Conservation (phyloP, 2,797 vertebrate genomes). For the Hemitrygon akajei region DNA sequence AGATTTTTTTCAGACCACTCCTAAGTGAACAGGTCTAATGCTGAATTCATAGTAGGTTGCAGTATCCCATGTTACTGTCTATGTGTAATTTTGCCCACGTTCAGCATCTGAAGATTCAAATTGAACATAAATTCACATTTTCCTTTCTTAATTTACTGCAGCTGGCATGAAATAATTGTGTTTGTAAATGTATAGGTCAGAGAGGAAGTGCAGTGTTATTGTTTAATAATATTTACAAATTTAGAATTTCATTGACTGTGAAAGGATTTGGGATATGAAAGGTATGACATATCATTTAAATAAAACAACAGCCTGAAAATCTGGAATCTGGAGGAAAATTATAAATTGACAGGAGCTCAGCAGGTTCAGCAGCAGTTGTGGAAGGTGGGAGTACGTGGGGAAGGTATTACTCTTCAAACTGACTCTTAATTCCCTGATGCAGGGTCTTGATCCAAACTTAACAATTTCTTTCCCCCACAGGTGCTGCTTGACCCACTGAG, state of each 20-base stretch:
- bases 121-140: neutral
- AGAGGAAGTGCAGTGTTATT: neutral
- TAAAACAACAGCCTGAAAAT: no score
- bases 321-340: no score
- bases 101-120: neutral
- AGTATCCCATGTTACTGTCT: neutral
- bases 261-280: neutral
- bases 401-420: no score
- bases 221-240: slow-evolving; percentile 10
- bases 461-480: no score
- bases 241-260: neutral
- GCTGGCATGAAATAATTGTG: neutral
- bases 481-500: no score
- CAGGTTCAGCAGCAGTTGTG: no score
- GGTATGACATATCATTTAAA: neutral
- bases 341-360: no score
- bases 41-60: neutral
- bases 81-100: neutral
- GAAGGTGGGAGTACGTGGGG: no score
- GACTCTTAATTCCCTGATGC: no score
- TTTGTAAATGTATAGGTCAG: neutral
- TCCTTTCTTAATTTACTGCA: neutral
- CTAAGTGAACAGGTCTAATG: neutral
- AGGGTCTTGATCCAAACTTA: no score
- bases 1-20: neutral